Evolutionary conservation across 2,888 invertebrate species (phyloP), one percentile per base, ranked within the genome.

Genomic region (Elaeidobius kamerunicus): DNA sequence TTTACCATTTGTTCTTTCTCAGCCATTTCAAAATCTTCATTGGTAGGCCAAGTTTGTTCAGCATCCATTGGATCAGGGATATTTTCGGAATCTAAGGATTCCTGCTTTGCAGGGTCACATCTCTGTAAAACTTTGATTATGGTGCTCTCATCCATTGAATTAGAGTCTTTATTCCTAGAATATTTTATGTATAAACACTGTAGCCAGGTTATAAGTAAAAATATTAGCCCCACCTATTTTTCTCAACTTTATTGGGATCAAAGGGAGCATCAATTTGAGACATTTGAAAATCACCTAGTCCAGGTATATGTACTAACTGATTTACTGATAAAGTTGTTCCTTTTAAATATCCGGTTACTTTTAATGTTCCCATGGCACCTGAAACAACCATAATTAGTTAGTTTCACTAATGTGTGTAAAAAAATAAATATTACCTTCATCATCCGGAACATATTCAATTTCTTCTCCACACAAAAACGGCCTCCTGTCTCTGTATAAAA

Each of bases 31-130:
- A 94, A 80, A 74, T 96, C 95, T 67, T 95, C 92, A 60, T 88
- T 87, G 12, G 94, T 94, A 0, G 97, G 96, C 93, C 94, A 96
- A 1, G 95, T 96, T 74, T 97, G 97, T 70, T 97, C 97, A 1
- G 88, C 92, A 69, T 93, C 90, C 91, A 96, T 89, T 4, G 86
- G 86, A 76, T 96, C 91, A 1, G 88, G 86, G 45, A 84, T 74
- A 73, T 90, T 89, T 75, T 94, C 95, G 18, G 81, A 78, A 52
- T 84, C 79, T 30, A 96, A 76, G 45, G 85, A 82, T 66, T 86
- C 86, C 74, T 89, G 90, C 65, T 83, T 81, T 0, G 66, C 63
- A 1, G 84, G 80, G 73, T 89, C 83, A 15, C 83, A 82, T 27
- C 70, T 71, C 67, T 80, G 80, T 42, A 85, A 65, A 12, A 84